These are phyloP conservation scores for Catharus minimus DNA, from an alignment of 2,113 vertebrate genomes.

Conservation along the genomic window DNA sequence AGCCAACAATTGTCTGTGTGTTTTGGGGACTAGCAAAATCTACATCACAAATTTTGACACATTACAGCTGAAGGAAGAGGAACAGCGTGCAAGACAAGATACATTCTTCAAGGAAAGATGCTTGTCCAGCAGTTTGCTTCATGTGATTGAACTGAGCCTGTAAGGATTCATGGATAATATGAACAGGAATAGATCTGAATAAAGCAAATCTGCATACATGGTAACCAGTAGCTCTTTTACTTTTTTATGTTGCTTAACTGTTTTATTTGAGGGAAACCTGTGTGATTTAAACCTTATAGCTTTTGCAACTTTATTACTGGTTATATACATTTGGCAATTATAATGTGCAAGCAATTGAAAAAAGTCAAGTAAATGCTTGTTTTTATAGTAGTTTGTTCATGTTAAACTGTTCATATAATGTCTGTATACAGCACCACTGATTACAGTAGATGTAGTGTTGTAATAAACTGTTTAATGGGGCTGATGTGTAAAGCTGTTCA, in stretches of 20 bases:
- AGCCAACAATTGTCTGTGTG: conserved; percentile 79
- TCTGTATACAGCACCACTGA: conserved; percentile 96
- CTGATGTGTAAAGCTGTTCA: conserved; percentile 91
- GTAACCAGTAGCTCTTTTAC: conserved; percentile 93
- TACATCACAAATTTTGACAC: conserved; percentile 99
- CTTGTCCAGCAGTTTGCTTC: conserved; percentile 86
- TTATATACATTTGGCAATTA: conserved; percentile 85
- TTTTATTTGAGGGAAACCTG: conserved; percentile 95
- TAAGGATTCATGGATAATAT: conserved; percentile 87
- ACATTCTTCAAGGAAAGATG: conserved; percentile 81
- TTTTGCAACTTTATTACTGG: conserved; percentile 88
- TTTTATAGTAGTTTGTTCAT: conserved; percentile 94
- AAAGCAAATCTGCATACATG: conserved; percentile 92
- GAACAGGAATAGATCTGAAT: conserved; percentile 90
- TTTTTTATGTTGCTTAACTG: conserved; percentile 90
- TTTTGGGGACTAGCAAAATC: conserved; percentile 94
- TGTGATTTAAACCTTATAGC: conserved; percentile 88
- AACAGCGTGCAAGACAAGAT: conserved; percentile 83
- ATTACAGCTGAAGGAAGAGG: conserved; percentile 98
- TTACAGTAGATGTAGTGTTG: conserved; percentile 98
- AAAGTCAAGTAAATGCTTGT: conserved; percentile 88
- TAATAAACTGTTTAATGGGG: conserved; percentile 99
- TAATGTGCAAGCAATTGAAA: conserved; percentile 88
- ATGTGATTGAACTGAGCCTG: conserved; percentile 87
- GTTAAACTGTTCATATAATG: conserved; percentile 90